phyloP scores from a whole-genome alignment of 2,113 vertebrate genomes.

The Candoia aspera region DNA sequence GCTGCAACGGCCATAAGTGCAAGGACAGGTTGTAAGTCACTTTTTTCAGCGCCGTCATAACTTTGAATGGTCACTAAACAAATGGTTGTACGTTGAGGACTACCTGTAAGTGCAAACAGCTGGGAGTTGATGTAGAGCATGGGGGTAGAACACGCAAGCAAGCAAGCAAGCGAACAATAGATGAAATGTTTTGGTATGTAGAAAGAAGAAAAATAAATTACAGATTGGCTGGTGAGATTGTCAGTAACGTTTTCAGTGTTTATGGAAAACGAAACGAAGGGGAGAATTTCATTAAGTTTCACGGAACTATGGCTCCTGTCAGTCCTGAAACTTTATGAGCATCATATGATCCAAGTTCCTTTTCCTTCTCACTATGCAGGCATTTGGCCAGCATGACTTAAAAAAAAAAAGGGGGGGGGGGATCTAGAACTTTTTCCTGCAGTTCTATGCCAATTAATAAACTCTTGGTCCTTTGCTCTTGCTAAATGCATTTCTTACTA shows the following conservation, averaged over 20 bases:
- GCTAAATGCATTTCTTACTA: neutral
- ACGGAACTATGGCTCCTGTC: neutral
- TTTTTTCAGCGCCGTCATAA: too few species aligned
- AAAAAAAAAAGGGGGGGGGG: too few species aligned
- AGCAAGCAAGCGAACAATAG: neutral
- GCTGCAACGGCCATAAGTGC: too few species aligned
- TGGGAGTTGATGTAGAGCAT: neutral
- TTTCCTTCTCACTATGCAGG: too few species aligned
- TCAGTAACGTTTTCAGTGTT: neutral
- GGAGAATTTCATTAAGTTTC: neutral
- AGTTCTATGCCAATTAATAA: neutral
- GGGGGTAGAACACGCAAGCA: neutral
- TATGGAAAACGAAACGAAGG: neutral
- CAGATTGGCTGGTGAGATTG: neutral
- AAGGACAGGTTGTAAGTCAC: too few species aligned
- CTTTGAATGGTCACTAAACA: too few species aligned
- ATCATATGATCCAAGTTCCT: neutral
- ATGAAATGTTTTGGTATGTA: neutral
- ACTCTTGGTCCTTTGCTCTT: neutral
- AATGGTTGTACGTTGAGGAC: too few species aligned
- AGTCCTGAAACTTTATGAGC: neutral
- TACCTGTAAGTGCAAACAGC: neutral
- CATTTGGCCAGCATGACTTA: too few species aligned
- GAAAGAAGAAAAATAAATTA: neutral
- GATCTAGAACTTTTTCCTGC: neutral